Conservation (phyloP, 1,140 invertebrate species). For the Orius insidiosus region DNA sequence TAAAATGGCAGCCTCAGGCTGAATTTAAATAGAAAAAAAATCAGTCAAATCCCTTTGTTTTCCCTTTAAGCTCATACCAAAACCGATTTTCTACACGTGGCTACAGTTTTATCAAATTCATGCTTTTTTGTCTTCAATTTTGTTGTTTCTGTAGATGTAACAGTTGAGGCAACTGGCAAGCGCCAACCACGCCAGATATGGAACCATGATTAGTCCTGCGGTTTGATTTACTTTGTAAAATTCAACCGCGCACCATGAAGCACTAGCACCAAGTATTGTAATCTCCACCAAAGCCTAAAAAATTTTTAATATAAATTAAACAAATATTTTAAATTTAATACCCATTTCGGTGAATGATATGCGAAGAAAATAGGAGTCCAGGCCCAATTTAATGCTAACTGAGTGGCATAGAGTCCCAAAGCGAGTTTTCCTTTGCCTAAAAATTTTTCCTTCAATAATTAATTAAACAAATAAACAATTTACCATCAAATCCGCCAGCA, state of each 20-base stretch:
- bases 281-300: slow-evolving; percentile 56
- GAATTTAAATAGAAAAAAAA: too few relatives aligned
- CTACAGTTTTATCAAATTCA: too few relatives aligned
- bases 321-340: too few relatives aligned
- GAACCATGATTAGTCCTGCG: slow-evolving; percentile 53
- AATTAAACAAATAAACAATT: slow-evolving; percentile 15
- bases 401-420: slow-evolving; percentile 51
- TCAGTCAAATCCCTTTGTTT: too few relatives aligned
- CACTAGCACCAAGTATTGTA: slow-evolving; percentile 38
- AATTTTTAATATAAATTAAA: too few relatives aligned
- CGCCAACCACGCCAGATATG: slow-evolving; percentile 62
- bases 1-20: too few relatives aligned
- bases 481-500: slow-evolving; percentile 48
- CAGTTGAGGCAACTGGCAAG: slow-evolving; percentile 49
- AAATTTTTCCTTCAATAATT: background rate
- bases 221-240: slow-evolving; percentile 49
- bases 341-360: slow-evolving; percentile 50
- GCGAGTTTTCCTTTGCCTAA: slow-evolving; percentile 34
- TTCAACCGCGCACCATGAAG: slow-evolving; percentile 38
- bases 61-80: too few relatives aligned
- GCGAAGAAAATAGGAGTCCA: slow-evolving; percentile 80
- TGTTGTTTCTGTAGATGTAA: slow-evolving; percentile 46
- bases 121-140: background rate
- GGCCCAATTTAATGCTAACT: slow-evolving; percentile 65
- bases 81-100: too few relatives aligned